A percentile compares a stretch with the other conserved stretches of the same genome.
Conservation (phyloP, 2,888 invertebrate species). For the Dryomyza anilis region DNA sequence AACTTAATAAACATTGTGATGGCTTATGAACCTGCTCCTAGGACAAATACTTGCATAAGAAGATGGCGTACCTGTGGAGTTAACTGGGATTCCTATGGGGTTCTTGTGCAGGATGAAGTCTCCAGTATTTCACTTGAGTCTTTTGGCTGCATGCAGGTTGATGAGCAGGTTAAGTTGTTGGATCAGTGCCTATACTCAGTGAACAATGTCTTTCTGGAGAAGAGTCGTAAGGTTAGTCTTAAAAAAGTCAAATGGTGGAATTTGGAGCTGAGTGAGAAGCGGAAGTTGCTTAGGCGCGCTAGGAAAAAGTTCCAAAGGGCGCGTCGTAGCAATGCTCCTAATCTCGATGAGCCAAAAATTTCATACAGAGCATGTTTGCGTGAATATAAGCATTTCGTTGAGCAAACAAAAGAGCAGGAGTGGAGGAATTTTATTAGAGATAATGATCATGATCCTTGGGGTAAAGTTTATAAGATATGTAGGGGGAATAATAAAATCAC, state of each 20-base stretch:
- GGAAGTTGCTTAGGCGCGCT: neutral
- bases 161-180: conserved; percentile 1
- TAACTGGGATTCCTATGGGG: neutral
- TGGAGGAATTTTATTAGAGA: neutral
- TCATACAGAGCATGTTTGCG: neutral
- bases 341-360: neutral
- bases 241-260: neutral
- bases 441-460: conserved; percentile 7
- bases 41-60: neutral
- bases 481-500: neutral
- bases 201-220: neutral
- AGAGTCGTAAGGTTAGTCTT: neutral
- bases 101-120: neutral
- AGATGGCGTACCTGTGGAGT: neutral
- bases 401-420: neutral
- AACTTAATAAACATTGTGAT: neutral
- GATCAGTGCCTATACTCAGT: neutral
- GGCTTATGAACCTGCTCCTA: neutral
- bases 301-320: neutral
- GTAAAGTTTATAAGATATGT: conserved; percentile 1
- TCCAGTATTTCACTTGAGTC: neutral
- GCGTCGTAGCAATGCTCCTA: neutral
- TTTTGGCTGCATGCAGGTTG: neutral
- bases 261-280: neutral
- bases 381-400: neutral